A percentile compares a stretch with the other conserved stretches of the same genome.
These are phyloP conservation scores for Philotrypesis tridentata DNA, from an alignment of 1,140 invertebrate species.

Conservation along the genomic window DNA sequence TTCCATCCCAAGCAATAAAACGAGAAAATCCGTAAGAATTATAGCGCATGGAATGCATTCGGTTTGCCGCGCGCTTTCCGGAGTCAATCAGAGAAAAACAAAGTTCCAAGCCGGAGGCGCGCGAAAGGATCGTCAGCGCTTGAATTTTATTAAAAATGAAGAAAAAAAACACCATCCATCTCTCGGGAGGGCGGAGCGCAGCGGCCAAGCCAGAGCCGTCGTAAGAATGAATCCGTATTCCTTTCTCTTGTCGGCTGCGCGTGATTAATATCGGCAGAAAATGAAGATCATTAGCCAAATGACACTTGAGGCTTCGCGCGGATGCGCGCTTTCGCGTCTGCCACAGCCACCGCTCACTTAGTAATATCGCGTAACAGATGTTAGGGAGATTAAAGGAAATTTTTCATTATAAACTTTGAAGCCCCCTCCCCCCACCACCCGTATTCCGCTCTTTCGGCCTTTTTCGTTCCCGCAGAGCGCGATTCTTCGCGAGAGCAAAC, in stretches of 20 bases:
- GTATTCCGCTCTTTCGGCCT: too few species aligned
- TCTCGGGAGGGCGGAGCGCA: neutral
- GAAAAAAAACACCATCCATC: constrained; percentile 34
- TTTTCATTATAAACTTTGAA: constrained; percentile 49
- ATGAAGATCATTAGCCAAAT: constrained; percentile 42
- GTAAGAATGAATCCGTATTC: neutral
- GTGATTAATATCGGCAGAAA: constrained; percentile 42
- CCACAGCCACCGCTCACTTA: neutral
- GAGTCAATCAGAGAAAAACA: too few species aligned
- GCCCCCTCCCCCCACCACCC: neutral
- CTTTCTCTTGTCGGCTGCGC: neutral
- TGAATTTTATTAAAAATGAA: constrained; percentile 44
- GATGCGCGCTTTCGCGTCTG: neutral
- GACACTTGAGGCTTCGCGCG: constrained; percentile 7
- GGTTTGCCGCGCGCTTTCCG: too few species aligned
- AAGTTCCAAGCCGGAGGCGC: neutral
- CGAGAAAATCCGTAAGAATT: too few species aligned
- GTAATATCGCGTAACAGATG: constrained; percentile 42
- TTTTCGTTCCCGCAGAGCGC: constrained; percentile 6
- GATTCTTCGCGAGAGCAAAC: constrained; percentile 3
- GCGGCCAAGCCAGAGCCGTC: neutral
- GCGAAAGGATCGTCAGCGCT: neutral
- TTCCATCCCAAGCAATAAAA: too few species aligned
- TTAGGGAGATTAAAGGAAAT: constrained; percentile 43
- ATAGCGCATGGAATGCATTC: too few species aligned